Conservation (phyloP, 2,888 invertebrate genomes). For the Dicyrtoma fusca region DNA sequence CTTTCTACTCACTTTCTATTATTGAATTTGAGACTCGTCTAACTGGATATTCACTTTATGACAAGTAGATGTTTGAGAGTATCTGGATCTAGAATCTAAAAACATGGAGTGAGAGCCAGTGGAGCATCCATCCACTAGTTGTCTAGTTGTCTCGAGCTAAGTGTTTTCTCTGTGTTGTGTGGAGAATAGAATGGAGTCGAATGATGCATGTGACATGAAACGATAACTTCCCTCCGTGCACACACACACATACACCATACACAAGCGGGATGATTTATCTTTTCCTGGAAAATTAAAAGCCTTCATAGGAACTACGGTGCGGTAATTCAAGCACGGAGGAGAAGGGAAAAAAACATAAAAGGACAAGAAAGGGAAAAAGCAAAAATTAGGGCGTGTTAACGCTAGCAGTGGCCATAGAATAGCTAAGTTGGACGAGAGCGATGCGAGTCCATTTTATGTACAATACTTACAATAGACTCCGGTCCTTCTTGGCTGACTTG, state of each 20-base stretch:
- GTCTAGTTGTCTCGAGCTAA: too few relatives aligned
- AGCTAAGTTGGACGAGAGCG: not conserved
- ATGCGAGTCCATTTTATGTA: too few relatives aligned
- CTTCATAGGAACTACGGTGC: constrained; percentile 4
- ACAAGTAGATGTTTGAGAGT: too few relatives aligned
- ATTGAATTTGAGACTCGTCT: too few relatives aligned
- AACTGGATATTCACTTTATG: too few relatives aligned
- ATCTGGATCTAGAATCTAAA: too few relatives aligned
- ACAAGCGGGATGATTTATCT: constrained; percentile 15
- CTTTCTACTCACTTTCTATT: not conserved
- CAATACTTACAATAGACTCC: not conserved
- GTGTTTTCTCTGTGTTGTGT: too few relatives aligned
- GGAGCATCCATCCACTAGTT: too few relatives aligned
- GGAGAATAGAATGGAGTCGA: not conserved
- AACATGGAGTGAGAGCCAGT: too few relatives aligned
- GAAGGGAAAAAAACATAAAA: constrained; percentile 8
- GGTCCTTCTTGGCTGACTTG: not conserved
- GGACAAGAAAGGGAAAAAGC: constrained; percentile 2
- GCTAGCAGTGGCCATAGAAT: too few relatives aligned
- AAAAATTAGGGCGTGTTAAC: constrained; percentile 19
- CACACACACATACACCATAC: not conserved
- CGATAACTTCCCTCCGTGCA: constrained; percentile 24
- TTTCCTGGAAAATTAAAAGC: constrained; percentile 27
- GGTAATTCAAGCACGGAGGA: not conserved
- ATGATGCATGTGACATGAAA: constrained; percentile 27